A percentile compares a stretch with the other conserved stretches of the same genome.
These are phyloP conservation scores for Coluber constrictor DNA, from an alignment of 2,797 vertebrate genomes.

Conservation along the genomic window DNA sequence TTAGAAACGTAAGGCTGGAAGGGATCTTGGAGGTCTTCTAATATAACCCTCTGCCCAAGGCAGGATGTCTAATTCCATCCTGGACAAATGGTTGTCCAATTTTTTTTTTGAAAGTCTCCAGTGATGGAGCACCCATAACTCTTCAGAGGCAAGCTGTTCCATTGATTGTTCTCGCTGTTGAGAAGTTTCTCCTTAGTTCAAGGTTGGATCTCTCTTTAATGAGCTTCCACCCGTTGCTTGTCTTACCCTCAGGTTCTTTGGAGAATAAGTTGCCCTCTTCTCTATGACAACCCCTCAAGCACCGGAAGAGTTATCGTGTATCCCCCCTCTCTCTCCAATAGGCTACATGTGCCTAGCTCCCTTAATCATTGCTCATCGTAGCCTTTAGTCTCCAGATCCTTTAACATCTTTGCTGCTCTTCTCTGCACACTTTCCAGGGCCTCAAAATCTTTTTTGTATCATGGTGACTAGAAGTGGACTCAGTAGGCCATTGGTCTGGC, in stretches of 20 bases:
- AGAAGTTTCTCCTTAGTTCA: background rate
- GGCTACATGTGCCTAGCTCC: background rate
- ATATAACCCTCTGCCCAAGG: background rate
- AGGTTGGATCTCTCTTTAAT: background rate
- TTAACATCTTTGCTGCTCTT: background rate
- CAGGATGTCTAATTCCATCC: background rate
- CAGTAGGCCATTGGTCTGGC: background rate
- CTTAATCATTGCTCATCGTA: background rate
- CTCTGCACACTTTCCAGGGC: background rate
- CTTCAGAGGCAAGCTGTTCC: background rate
- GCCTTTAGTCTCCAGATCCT: background rate
- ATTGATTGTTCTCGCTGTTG: background rate
- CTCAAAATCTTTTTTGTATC: background rate
- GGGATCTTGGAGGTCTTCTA: background rate
- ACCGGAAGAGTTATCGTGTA: background rate
- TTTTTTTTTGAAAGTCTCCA: background rate
- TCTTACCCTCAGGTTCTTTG: background rate
- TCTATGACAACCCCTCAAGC: background rate
- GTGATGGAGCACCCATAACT: background rate
- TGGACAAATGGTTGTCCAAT: background rate
- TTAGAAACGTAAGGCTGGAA: background rate
- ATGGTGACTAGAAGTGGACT: background rate
- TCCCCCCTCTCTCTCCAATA: background rate
- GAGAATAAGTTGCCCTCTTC: background rate
- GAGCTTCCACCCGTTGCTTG: background rate